Base-by-base conservation (phyloP, 2,113 vertebrate species). In the Toxostoma redivivum region DNA sequence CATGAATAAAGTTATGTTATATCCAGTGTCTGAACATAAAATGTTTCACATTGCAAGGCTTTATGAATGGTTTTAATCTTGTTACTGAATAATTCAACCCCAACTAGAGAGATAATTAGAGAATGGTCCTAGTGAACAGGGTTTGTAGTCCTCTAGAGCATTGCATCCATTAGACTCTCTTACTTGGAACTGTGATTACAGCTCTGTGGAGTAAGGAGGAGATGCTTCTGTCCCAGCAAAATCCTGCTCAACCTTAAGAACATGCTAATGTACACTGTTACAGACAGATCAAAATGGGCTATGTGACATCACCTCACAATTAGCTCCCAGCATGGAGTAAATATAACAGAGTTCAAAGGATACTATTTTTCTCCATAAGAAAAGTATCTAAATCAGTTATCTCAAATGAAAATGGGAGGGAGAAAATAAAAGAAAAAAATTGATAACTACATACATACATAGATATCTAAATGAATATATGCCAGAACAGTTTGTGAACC, bases 401-500 rank as follows among this genome's bases (percentile, higher is more conserved):
- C 19, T 60, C 27, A 69, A 67, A 64, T 47, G 10, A 74, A 84
- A 76, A 57, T 10, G 2, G 4, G 8, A 38, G 9, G 11, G 5
- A 56, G 7, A 27, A 27, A 51, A 35, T 16, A n/a, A 47, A 53
- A 73, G 7, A 17, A 76, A n/a, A 31, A 33, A 37, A 28, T n/a
- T n/a, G n/a, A n/a, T n/a, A n/a, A n/a, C n/a, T n/a, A n/a, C n/a
- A n/a, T n/a, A n/a, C n/a, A n/a, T n/a, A n/a, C n/a, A n/a, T n/a
- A n/a, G n/a, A n/a, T 11, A 24, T 57, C 19, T 56, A 35, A 20
- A 40, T 24, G 9, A 13, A 57, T 35, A 11, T 11, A 16, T 48
- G 6, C 2, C 25, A 37, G 27, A 72, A 50, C 1, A 45, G 5
- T 28, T 24, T 2, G 3, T 21, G 4, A 57, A 50, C 2, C 15